Evolutionary conservation across 2,888 invertebrate species (phyloP).

Genomic region (Biston betularia): DNA sequence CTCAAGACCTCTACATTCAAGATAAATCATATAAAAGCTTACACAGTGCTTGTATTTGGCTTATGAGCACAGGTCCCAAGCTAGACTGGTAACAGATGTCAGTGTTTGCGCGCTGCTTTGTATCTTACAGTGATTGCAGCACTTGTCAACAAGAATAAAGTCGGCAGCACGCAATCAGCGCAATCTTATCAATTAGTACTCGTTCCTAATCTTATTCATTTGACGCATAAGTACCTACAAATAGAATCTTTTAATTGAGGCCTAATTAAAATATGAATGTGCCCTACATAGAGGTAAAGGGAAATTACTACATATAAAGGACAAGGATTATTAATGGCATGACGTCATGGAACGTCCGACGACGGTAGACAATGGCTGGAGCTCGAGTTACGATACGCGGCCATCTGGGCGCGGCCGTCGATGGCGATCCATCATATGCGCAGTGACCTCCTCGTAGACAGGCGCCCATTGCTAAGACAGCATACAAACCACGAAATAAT

Average conservation of each 20-base stretch:
- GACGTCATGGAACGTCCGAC: constrained; percentile 55
- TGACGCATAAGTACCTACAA: background rate
- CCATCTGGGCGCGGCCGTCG: background rate
- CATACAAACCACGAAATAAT: background rate
- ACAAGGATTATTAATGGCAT: constrained; percentile 54
- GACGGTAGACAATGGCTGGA: constrained; percentile 12
- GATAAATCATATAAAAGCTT: no score
- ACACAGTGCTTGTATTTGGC: no score
- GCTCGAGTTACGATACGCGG: background rate
- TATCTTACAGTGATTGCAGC: background rate
- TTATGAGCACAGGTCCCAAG: no score
- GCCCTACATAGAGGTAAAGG: background rate
- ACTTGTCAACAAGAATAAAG: background rate
- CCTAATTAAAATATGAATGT: constrained; percentile 2
- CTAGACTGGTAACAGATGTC: no score
- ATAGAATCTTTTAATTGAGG: background rate
- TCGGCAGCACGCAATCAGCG: background rate
- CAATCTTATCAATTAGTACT: constrained; percentile 44
- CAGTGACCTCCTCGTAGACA: background rate
- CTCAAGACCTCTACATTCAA: no score
- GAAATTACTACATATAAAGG: constrained; percentile 6
- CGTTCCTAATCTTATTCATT: background rate
- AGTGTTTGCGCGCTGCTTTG: no score
- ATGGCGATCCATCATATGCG: background rate
- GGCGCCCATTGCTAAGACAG: background rate